Conservation (phyloP, 2,113 vertebrate species). For the Theristicus caerulescens region DNA sequence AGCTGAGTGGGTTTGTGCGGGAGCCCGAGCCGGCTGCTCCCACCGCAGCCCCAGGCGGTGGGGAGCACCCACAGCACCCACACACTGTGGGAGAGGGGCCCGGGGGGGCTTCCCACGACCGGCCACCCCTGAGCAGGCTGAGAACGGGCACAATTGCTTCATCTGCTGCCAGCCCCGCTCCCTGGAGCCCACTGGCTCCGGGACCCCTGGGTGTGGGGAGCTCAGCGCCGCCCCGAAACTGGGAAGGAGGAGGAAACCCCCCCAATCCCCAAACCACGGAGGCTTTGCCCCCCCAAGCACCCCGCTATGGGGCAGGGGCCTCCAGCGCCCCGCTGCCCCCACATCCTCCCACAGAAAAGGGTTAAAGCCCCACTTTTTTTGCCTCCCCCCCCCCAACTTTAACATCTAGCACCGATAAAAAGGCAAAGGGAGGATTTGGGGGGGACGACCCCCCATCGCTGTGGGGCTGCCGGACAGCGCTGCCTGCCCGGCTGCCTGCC, state of each 20-base stretch:
- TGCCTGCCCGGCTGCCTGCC: not conserved
- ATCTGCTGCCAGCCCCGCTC: not conserved
- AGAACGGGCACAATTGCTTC: not conserved
- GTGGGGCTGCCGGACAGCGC: not conserved
- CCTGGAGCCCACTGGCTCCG: rapidly evolving
- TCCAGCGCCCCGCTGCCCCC: not conserved
- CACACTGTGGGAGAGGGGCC: rapidly evolving
- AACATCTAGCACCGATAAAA: rapidly evolving
- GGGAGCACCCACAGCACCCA: not conserved
- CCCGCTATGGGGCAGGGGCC: not conserved
- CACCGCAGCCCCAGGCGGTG: not conserved
- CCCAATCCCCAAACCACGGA: rapidly evolving
- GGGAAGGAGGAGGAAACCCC: not conserved
- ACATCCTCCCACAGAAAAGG: not conserved
- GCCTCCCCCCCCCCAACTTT: not conserved
- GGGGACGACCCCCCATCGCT: not conserved
- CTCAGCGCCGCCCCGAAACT: not conserved
- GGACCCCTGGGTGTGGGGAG: not conserved
- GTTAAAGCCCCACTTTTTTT: not conserved
- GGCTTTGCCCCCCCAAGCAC: not conserved
- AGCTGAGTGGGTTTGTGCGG: not conserved
- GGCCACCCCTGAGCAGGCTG: not conserved
- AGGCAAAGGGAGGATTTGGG: not conserved
- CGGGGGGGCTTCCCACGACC: rapidly evolving
- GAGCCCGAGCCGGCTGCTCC: not conserved